phyloP scores from a whole-genome alignment of 2,797 vertebrate genomes.

The Pipistrellus kuhlii region DNA sequence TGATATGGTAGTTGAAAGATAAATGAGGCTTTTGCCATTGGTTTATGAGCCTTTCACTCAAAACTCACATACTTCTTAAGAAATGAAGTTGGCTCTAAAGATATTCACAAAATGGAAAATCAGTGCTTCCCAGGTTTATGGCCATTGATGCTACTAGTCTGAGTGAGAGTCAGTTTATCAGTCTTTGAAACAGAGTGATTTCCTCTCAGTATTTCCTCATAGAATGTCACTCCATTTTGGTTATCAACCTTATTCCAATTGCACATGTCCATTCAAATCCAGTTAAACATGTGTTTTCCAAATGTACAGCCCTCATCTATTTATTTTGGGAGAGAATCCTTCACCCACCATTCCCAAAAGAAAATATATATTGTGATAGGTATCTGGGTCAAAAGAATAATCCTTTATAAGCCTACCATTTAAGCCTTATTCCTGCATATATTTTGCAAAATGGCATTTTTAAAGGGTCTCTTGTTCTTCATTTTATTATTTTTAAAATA shows the following conservation, averaged over 20 bases:
- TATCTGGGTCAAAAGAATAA: not conserved
- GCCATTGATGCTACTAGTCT: not conserved
- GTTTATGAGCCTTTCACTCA: not conserved
- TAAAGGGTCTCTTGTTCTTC: too few species aligned
- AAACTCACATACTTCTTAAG: not conserved
- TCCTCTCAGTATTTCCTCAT: not conserved
- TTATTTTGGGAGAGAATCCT: not conserved
- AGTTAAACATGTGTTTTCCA: not conserved
- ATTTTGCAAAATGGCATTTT: not conserved
- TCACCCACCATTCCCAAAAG: rapidly evolving
- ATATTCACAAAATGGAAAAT: not conserved
- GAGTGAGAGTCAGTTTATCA: not conserved
- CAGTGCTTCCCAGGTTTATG: not conserved
- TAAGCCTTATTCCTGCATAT: not conserved
- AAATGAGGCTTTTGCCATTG: not conserved
- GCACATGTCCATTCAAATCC: not conserved
- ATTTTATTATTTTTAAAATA: too few species aligned
- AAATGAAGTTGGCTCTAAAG: not conserved
- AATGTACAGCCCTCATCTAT: not conserved
- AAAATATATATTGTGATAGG: not conserved
- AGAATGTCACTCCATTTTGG: not conserved
- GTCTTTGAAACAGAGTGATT: not conserved
- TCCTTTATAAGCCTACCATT: not conserved
- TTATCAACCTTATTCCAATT: not conserved
- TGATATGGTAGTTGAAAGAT: not conserved